Percentiles rank a stretch among this genome's conserved stretches.
Evolutionary conservation across 2,797 vertebrate genomes (phyloP).

Genomic region (Takifugu ocellatus): DNA sequence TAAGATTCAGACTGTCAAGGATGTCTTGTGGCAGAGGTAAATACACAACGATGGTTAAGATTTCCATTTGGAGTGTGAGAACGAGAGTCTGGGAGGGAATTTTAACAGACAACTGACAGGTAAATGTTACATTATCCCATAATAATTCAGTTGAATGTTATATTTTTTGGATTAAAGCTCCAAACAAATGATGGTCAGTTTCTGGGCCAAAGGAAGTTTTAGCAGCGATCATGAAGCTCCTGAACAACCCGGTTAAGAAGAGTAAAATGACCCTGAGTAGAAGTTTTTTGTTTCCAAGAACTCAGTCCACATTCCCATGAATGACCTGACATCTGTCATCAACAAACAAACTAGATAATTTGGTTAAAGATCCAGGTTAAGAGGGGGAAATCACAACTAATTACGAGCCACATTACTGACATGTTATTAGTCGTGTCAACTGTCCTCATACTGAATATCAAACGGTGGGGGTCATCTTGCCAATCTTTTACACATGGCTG

Average conservation of each 20-base stretch:
- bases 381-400: slow-evolving; percentile 42
- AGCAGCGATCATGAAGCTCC: slow-evolving; percentile 19
- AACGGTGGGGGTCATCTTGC: slow-evolving; percentile 41
- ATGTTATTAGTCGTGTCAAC: slow-evolving; percentile 41
- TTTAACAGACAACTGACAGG: slow-evolving; percentile 1
- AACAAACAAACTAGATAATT: slow-evolving; percentile 51
- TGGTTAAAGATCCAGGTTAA: slow-evolving; percentile 51
- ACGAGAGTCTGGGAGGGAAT: background rate
- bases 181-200: slow-evolving; percentile 31
- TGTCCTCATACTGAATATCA: slow-evolving; percentile 39
- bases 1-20: background rate
- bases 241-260: background rate
- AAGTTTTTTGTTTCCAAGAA: slow-evolving; percentile 4
- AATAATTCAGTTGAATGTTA: background rate
- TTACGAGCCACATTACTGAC: slow-evolving; percentile 47
- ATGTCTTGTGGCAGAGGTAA: background rate
- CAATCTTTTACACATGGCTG: slow-evolving; percentile 61
- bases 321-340: slow-evolving; percentile 6
- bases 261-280: slow-evolving; percentile 10
- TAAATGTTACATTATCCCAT: background rate
- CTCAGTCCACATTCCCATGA: background rate
- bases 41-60: background rate
- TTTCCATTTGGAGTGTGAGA: background rate
- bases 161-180: slow-evolving; percentile 3
- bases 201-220: slow-evolving; percentile 30